Conservation (phyloP, 30 jellyfish, hydroid and myxozoan genomes). For the Aurelia aurita complex sp. Pacific region DNA sequence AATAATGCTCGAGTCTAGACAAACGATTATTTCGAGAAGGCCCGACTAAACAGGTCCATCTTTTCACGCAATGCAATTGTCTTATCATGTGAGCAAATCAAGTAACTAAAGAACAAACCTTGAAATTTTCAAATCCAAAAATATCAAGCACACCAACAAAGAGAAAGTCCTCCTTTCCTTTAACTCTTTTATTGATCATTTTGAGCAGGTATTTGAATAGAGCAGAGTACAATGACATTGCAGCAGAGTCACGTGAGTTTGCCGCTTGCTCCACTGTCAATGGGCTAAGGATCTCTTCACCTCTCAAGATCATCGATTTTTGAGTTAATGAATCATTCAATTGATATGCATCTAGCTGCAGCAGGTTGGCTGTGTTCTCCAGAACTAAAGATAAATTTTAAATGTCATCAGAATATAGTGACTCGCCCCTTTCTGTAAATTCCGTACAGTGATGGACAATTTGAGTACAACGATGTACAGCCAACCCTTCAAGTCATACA, state of each 20-base stretch:
- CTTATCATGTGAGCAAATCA: neutral
- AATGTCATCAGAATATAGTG: neutral
- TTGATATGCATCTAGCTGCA: constrained; percentile 82
- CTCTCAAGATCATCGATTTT: constrained; percentile 90
- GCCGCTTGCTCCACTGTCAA: constrained; percentile 95
- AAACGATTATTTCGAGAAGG: too few species aligned
- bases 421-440: too few species aligned
- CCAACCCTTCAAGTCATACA: too few species aligned
- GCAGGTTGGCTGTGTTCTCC: constrained; percentile 82
- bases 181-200: constrained; percentile 71
- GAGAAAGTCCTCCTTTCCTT: constrained; percentile 64
- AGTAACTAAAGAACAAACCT: constrained; percentile 54
- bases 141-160: constrained; percentile 90
- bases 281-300: constrained; percentile 95
- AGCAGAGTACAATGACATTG: constrained; percentile 93
- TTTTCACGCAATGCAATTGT: neutral
- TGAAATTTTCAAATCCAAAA: constrained; percentile 94
- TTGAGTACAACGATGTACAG: too few species aligned
- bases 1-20: too few species aligned
- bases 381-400: constrained; percentile 47
- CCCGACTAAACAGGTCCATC: too few species aligned
- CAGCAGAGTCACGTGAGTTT: constrained; percentile 89
- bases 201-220: constrained; percentile 83
- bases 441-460: too few species aligned
- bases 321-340: constrained; percentile 89